Evolutionary conservation across 2,797 vertebrate species (phyloP), one percentile per base, ranked within the genome.

Genomic region (Sylvia borin): DNA sequence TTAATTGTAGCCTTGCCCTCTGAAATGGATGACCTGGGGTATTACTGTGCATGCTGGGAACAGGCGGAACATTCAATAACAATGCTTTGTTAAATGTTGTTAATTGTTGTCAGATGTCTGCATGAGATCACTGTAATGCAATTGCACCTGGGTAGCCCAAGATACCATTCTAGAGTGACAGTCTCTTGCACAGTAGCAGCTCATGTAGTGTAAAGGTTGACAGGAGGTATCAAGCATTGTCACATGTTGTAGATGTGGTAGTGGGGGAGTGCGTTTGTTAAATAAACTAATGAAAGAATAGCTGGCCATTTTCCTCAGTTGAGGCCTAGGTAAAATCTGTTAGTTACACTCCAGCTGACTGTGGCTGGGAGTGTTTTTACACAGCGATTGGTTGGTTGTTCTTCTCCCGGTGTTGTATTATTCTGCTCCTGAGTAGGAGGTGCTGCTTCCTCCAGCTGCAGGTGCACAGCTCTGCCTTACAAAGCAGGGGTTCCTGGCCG

Each of bases 381-480:
- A 1, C 5, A 5, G n/a, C 25, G 13, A 1, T 4, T 22, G 38
- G 9, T 26, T 20, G 21, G 7, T 36, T 48, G 11, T 19, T 60
- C 6, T 62, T 4, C 5, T 77, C 19, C 14, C 8, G 11, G 29
- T 9, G 11, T 19, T 58, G 6, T 8, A 2, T 24, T 8, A 3
- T 16, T 42, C 8, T 40, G 2, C n/a, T 42, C 12, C 13, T 68
- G 29, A 9, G 1, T 29, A 2, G 5, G 24, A 53, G 24, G 27
- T 38, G 5, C 12, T 51, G 25, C 43, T 85, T 31, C 16, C 4
- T 47, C 2, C 26, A 32, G 20, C 2, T 16, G 10, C 1, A 3
- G 0, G 0, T 19, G 26, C 27, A 13, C 1, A 4, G 15, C 8
- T 32, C 20, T 54, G 5, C 18, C 34, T 51, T 58, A 1, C 15